Conservation (phyloP, 2,888 invertebrate genomes). For the Dioctria rufipes region DNA sequence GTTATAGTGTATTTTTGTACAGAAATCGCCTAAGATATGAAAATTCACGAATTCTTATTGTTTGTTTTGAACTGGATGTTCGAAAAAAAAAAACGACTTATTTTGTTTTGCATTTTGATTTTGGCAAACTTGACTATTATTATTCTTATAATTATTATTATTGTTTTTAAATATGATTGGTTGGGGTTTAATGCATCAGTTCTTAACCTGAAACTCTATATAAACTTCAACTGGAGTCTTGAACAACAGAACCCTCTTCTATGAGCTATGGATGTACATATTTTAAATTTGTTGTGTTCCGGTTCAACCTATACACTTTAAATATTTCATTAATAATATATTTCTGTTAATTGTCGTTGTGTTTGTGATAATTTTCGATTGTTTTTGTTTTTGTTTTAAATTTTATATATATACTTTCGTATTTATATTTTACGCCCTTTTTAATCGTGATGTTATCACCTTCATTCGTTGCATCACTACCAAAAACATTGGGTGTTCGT, state of each 20-base stretch:
- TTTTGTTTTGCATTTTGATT: conserved; percentile 38
- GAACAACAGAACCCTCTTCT: neutral
- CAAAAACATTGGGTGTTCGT: no score
- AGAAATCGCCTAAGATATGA: conserved; percentile 17
- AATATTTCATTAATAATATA: neutral
- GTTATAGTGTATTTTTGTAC: neutral
- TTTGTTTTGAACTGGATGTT: conserved; percentile 28
- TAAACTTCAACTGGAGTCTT: conserved; percentile 25
- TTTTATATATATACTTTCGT: no score
- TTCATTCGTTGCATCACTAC: no score
- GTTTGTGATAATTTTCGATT: conserved; percentile 23
- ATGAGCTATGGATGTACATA: conserved; percentile 16
- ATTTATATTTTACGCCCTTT: neutral
- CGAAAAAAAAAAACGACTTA: neutral
- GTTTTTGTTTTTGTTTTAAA: conserved; percentile 21
- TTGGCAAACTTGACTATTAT: conserved; percentile 13
- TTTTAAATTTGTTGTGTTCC: conserved; percentile 11
- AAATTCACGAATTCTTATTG: conserved; percentile 24
- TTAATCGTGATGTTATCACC: conserved; percentile 9
- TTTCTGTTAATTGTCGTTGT: conserved; percentile 36
- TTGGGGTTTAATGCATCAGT: conserved; percentile 16
- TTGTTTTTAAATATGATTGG: neutral
- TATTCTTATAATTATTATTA: neutral
- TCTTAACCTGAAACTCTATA: conserved; percentile 5
- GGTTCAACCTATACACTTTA: neutral